Evolutionary conservation across 2,888 invertebrate species (phyloP).

Genomic region (Bombylius major): DNA sequence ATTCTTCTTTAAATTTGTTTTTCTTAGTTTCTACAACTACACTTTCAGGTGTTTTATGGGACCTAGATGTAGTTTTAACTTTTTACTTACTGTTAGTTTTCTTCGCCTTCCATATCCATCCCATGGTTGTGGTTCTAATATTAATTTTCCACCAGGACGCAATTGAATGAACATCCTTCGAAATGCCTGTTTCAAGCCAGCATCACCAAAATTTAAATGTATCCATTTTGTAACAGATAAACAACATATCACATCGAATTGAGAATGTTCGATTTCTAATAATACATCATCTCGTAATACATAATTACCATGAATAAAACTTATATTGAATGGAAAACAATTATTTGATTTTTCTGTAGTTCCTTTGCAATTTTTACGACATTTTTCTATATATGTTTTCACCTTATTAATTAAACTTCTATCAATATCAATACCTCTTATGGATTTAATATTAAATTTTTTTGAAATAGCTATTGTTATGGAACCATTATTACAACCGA

Average conservation of each 20-base stretch:
- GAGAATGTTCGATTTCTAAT: constrained; percentile 56
- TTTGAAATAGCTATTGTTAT: constrained; percentile 65
- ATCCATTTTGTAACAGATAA: constrained; percentile 85
- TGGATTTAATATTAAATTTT: constrained; percentile 52
- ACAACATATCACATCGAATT: constrained; percentile 73
- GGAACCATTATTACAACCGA: constrained; percentile 81
- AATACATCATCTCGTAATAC: constrained; percentile 62
- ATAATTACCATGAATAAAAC: constrained; percentile 69
- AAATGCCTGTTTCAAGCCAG: constrained; percentile 68
- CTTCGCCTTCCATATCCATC: constrained; percentile 61
- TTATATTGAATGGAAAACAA: constrained; percentile 62
- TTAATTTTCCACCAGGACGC: constrained; percentile 60
- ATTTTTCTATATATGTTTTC: constrained; percentile 14
- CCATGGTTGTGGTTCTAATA: constrained; percentile 77
- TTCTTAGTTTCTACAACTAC: too few relatives aligned
- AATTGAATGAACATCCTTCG: constrained; percentile 64
- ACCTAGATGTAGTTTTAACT: too few relatives aligned
- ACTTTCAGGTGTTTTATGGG: too few relatives aligned
- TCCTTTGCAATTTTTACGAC: constrained; percentile 5
- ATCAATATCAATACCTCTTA: constrained; percentile 78
- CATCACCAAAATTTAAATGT: constrained; percentile 79
- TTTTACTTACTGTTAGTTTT: constrained; percentile 45
- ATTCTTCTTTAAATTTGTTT: too few relatives aligned
- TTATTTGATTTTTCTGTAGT: constrained; percentile 24
- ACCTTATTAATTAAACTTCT: constrained; percentile 46